These are phyloP conservation scores for Rotaria socialis DNA, from an alignment of 2,888 invertebrate species.

Conservation along the genomic window DNA sequence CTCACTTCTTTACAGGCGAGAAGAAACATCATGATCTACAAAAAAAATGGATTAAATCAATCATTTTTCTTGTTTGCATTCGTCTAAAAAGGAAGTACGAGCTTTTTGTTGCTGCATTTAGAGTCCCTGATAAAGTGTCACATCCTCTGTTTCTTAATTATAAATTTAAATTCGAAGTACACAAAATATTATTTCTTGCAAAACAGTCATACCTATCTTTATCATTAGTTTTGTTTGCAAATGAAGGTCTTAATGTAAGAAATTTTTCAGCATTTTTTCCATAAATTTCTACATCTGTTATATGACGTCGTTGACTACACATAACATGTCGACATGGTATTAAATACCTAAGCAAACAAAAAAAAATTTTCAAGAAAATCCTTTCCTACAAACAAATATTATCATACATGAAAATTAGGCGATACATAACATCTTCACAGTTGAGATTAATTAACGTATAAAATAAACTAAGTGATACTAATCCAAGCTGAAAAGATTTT, in stretches of 20 bases:
- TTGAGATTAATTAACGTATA: slow-evolving; percentile 82
- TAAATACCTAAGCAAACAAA: slow-evolving; percentile 67
- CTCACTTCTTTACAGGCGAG: too few relatives aligned
- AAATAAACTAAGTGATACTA: slow-evolving; percentile 48
- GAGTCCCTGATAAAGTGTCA: too few relatives aligned
- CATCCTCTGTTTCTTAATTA: too few relatives aligned
- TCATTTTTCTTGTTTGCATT: too few relatives aligned
- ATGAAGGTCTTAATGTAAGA: slow-evolving; percentile 63
- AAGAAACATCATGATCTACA: too few relatives aligned
- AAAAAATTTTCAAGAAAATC: background rate
- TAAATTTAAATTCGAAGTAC: too few relatives aligned
- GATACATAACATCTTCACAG: slow-evolving; percentile 91
- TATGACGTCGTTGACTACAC: slow-evolving; percentile 72
- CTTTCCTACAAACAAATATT: background rate
- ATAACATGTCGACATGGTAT: slow-evolving; percentile 75
- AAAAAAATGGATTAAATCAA: too few relatives aligned
- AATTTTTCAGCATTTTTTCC: slow-evolving; percentile 73
- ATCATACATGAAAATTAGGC: slow-evolving; percentile 69
- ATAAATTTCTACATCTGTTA: slow-evolving; percentile 71
- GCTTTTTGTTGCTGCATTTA: too few relatives aligned
- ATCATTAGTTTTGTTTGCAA: background rate
- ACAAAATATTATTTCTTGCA: background rate
- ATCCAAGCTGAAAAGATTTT: slow-evolving; percentile 22
- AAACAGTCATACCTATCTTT: background rate
- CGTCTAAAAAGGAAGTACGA: too few relatives aligned